phyloP scores from a whole-genome alignment of 2,888 invertebrate genomes.

The Molorchus minor region DNA sequence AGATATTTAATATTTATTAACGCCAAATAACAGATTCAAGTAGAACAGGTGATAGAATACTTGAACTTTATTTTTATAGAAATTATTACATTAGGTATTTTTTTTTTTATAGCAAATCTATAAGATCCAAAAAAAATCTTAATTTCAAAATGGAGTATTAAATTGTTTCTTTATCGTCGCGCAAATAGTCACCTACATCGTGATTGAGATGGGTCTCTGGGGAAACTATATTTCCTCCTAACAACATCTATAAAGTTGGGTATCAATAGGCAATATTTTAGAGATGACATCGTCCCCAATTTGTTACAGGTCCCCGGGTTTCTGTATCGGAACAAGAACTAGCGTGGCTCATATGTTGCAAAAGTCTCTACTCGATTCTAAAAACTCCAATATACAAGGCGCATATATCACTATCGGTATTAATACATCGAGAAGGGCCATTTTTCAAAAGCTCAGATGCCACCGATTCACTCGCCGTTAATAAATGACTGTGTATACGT shows the following conservation, averaged over 20 bases:
- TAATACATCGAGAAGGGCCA: conserved; percentile 40
- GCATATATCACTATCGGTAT: conserved; percentile 46
- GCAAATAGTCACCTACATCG: no score
- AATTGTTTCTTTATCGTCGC: no score
- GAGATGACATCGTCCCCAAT: conserved; percentile 52
- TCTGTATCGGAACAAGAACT: conserved; percentile 36
- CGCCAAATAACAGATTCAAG: no score
- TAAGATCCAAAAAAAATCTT: no score
- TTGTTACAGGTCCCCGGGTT: conserved; percentile 47
- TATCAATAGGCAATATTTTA: conserved; percentile 51
- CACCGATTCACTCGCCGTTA: background rate
- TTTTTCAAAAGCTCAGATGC: conserved; percentile 7
- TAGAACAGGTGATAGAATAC: no score
- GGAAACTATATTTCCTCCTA: conserved; percentile 36
- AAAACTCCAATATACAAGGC: conserved; percentile 46
- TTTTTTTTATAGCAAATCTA: no score
- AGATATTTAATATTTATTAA: no score
- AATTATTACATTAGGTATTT: no score
- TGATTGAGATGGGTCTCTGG: conserved; percentile 42
- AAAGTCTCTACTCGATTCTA: conserved; percentile 38
- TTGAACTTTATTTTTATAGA: no score
- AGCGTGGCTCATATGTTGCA: conserved; percentile 45
- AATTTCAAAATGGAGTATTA: no score
- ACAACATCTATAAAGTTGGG: conserved; percentile 45
- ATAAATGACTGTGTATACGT: no score